Evolutionary conservation across 2,113 vertebrate species (phyloP), one percentile per base, ranked within the genome.

Genomic region (Nycticorax nycticorax): DNA sequence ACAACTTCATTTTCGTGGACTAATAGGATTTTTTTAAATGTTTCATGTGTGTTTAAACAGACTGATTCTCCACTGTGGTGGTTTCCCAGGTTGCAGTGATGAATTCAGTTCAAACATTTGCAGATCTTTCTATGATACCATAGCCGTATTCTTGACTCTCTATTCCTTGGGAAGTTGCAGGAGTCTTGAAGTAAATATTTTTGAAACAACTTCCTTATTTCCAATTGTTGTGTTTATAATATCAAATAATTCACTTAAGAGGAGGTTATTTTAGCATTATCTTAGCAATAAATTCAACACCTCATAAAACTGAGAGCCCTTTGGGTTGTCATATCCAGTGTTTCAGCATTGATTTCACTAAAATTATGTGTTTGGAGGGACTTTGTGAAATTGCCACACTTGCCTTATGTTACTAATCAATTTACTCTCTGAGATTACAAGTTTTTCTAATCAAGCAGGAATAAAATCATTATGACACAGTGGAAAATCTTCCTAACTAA

Each of bases 311-410:
- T 91, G 37, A 33, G 75, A 91, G 64, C 93, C 17, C 57, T 67
- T 93, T 89, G 35, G 39, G 41, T 95, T 88, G 96, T 96, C 88
- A 76, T 91, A 39, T 33, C 72, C 96, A 96, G 93, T 97, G 92
- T 96, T 96, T 96, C 86, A 83, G 88, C 97, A 93, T 60, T 81
- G 86, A 94, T 67, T 89, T 92, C 82, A 91, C 92, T 98, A 89
- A 84, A 97, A 91, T 97, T 75, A 82, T 93, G 45, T 96, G 92
- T 98, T 98, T 87, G 94, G 68, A 85, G 72, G 37, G 77, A 73
- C 77, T 60, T 92, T 96, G 66, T 93, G 27, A 55, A 96, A 91
- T 71, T 90, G 53, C 76, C 94, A 9, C 80, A 95, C 76, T 97
- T 97, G 72, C 64, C 84, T 87, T 94, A 78, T 91, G 66, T 96